Evolutionary conservation across 2,113 vertebrate species (phyloP).

Genomic region (Fulmarus glacialis): DNA sequence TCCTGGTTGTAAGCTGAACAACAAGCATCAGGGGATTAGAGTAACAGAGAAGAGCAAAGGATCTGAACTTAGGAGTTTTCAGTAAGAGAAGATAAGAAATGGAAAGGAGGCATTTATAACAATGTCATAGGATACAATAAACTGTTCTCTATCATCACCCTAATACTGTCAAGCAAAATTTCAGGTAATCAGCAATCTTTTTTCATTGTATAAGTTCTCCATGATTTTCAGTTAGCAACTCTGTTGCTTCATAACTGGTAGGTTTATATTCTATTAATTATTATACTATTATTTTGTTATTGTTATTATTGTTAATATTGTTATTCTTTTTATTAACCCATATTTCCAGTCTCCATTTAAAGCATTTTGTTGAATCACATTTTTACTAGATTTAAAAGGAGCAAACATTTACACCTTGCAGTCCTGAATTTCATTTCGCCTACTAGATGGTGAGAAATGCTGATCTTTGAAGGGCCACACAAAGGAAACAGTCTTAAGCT

Average conservation of each 20-base stretch:
- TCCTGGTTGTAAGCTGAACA: neutral
- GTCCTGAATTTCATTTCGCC: neutral
- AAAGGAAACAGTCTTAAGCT: neutral
- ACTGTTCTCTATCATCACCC: neutral
- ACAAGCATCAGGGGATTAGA: neutral
- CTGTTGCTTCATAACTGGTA: neutral
- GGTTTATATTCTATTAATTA: neutral
- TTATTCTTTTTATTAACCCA: neutral
- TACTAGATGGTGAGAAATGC: neutral
- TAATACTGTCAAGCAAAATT: neutral
- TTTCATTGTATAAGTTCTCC: neutral
- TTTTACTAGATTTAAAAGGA: neutral
- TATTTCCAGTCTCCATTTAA: neutral
- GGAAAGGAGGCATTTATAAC: neutral
- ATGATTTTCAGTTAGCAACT: neutral
- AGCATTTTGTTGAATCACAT: neutral
- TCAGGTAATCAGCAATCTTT: neutral
- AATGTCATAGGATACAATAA: neutral
- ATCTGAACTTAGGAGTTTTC: neutral
- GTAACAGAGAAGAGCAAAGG: neutral
- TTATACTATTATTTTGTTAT: neutral
- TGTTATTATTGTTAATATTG: neutral
- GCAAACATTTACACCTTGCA: neutral
- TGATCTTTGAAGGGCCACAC: neutral
- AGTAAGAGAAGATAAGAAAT: neutral